Evolutionary conservation across 1,140 invertebrate genomes (phyloP).

Genomic region (Drosophila erecta): DNA sequence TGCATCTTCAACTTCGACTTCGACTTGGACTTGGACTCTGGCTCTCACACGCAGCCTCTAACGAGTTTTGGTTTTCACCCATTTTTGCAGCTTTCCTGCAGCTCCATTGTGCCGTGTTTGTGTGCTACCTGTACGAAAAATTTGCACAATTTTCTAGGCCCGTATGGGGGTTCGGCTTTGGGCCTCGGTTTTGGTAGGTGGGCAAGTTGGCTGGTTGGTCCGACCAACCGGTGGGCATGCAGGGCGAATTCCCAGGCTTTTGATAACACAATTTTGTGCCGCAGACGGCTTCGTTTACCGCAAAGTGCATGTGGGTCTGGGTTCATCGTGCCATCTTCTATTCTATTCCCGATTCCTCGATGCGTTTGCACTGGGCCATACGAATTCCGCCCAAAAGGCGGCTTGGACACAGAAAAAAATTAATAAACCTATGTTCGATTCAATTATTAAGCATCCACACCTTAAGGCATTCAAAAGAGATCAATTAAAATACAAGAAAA

Average conservation of each 20-base stretch:
- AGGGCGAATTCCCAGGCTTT: conserved; percentile 79
- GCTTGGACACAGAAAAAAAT: neutral
- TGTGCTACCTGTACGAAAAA: conserved; percentile 69
- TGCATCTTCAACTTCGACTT: conserved; percentile 18
- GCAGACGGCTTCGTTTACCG: conserved; percentile 71
- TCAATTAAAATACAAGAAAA: no score
- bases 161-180: conserved; percentile 57
- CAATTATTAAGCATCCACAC: no score
- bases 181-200: conserved; percentile 30
- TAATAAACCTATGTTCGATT: neutral
- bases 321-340: conserved; percentile 60
- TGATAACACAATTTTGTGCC: conserved; percentile 80
- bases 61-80: conserved; percentile 67
- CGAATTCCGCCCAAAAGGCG: conserved; percentile 3
- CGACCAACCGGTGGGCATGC: conserved; percentile 49
- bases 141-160: conserved; percentile 64
- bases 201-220: conserved; percentile 8
- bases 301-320: conserved; percentile 80
- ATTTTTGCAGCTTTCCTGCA: conserved; percentile 43
- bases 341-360: conserved; percentile 18
- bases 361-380: conserved; percentile 20
- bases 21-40: conserved; percentile 21
- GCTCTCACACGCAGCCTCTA: conserved; percentile 75
- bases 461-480: neutral
- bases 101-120: conserved; percentile 23